These are phyloP conservation scores for Papilio aristodemus DNA, from an alignment of 1,140 invertebrate genomes.

Conservation along the genomic window DNA sequence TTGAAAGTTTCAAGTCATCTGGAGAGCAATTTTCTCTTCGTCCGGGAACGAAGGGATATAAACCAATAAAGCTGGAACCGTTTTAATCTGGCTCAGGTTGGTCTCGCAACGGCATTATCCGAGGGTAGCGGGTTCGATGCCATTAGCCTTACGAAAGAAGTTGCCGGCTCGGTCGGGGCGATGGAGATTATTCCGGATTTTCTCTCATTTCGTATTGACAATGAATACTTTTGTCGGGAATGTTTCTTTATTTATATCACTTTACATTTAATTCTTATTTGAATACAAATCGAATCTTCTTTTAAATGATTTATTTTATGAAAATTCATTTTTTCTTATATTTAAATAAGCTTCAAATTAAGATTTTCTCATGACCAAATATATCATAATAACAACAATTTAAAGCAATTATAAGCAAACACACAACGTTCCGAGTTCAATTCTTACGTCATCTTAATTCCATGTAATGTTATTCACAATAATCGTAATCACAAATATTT, in stretches of 20 bases:
- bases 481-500: no score
- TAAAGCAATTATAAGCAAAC: no score
- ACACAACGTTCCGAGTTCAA: no score
- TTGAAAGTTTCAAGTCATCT: constrained; percentile 24
- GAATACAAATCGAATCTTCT: neutral
- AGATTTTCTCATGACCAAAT: no score
- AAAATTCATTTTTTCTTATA: no score
- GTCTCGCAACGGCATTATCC: constrained; percentile 31
- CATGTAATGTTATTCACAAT: no score
- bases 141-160: constrained; percentile 28
- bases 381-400: no score
- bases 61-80: constrained; percentile 33
- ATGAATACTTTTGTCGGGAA: constrained; percentile 18
- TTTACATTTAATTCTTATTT: constrained; percentile 4
- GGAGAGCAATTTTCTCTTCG: constrained; percentile 26
- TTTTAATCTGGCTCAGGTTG: constrained; percentile 35
- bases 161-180: neutral
- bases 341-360: no score
- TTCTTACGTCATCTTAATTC: no score
- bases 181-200: constrained; percentile 32
- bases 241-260: constrained; percentile 12
- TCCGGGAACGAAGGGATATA: constrained; percentile 21
- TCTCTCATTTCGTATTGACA: constrained; percentile 26
- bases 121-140: constrained; percentile 33
- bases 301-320: no score